Base-by-base conservation (phyloP, 2,888 invertebrate species). In the Trachelus troglodyta region DNA sequence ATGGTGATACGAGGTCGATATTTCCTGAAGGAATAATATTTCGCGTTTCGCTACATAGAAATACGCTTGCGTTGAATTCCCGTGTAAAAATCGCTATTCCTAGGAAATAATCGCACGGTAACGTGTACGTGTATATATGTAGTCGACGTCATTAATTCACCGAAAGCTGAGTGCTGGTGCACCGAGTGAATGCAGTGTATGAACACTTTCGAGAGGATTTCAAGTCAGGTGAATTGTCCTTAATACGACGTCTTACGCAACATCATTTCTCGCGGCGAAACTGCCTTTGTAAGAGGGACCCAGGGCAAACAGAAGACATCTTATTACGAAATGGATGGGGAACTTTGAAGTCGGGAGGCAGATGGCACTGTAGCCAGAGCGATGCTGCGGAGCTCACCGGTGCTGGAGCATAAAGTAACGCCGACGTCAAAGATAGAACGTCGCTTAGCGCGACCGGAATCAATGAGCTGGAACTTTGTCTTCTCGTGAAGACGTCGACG, bases 381-480 rank as follows among this genome's bases (percentile, higher is more conserved):
- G 71, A 71, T 12, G 71, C 31, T 33, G 71, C 12, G 34, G 12
- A 76, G 81, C 79, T 83, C 79, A 81, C 79, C 82, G 81, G 80
- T 80, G 79, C 77, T 79, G 81, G 71, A 83, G 85, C 82, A 86
- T 87, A 85, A 87, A 87, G 33, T 31, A 71, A 77, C 74, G 76
- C 79, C 80, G 77, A 82, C 76, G 75, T 81, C 78, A 85, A 83
- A 87, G 86, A 88, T 87, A 87, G 87, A 87, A 86, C 84, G 85
- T 87, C 88, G 89, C 84, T 89, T 88, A 87, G 88, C 31, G 86
- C 87, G 83, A 34, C 77, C 75, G 82, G 79, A 85, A 84, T 83
- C 89, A 89, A 88, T 89, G 89, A 86, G 79, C 86, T 79, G 89
- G 89, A 89, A 89, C 76, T 69, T 71, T 31, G 11, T 71, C 30